These are phyloP conservation scores for Larimichthys crocea DNA, from an alignment of 2,113 vertebrate species.

Conservation along the genomic window DNA sequence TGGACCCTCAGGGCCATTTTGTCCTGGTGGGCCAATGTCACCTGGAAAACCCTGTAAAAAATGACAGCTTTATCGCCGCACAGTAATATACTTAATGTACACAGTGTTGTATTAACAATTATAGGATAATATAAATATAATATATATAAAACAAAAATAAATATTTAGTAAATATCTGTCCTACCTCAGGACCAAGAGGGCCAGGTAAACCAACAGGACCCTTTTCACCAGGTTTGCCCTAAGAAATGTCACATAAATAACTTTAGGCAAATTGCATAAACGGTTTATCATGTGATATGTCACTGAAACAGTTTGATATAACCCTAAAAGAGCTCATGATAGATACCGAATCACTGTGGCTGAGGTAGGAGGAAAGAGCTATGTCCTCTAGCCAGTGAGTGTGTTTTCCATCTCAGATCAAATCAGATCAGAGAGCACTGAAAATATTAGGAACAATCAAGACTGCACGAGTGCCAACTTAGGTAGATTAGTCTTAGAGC, in stretches of 20 bases:
- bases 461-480: slow-evolving; percentile 9
- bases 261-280: not conserved
- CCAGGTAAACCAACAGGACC: slow-evolving; percentile 90
- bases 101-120: not conserved
- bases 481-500: slow-evolving; percentile 23
- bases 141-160: not conserved
- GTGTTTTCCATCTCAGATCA: slow-evolving; percentile 11
- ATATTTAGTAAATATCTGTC: not conserved
- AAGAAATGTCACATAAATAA: slow-evolving; percentile 36
- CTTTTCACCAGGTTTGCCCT: slow-evolving; percentile 92
- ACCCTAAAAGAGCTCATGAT: not conserved
- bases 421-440: slow-evolving; percentile 32
- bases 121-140: not conserved
- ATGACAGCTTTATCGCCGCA: slow-evolving; percentile 1
- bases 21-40: slow-evolving; percentile 94
- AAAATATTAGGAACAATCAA: slow-evolving; percentile 35
- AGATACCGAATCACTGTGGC: not conserved
- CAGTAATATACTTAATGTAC: not conserved
- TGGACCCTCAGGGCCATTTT: slow-evolving; percentile 92
- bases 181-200: slow-evolving; percentile 92
- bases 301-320: not conserved
- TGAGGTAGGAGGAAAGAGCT: not conserved
- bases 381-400: not conserved
- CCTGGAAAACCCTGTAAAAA: slow-evolving; percentile 92
- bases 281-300: not conserved